These are phyloP conservation scores for Emmelina monodactyla DNA, from an alignment of 2,888 invertebrate species.

Conservation along the genomic window DNA sequence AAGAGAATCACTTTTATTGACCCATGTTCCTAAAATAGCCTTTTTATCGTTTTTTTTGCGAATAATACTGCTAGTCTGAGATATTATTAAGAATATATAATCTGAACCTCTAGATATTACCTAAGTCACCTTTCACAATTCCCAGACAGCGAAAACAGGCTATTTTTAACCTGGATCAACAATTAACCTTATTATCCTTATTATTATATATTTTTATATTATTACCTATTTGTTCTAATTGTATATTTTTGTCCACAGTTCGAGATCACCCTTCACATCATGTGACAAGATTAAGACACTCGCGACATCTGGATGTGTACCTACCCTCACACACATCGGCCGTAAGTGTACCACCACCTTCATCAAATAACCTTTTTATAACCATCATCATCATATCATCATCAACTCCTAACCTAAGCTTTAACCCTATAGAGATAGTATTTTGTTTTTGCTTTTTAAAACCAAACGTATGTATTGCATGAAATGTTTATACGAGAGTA, in stretches of 20 bases:
- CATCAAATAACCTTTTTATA: constrained; percentile 20
- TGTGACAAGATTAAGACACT: constrained; percentile 51
- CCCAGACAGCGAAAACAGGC: no score
- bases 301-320: constrained; percentile 44
- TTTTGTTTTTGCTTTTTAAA: neutral
- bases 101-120: no score
- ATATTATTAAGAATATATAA: no score
- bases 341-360: constrained; percentile 36
- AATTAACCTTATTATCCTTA: no score
- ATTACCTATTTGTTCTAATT: no score
- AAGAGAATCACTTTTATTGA: no score
- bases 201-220: no score
- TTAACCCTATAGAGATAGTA: neutral
- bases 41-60: no score
- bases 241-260: constrained; percentile 27
- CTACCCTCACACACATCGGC: constrained; percentile 37
- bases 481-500: neutral
- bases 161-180: no score
- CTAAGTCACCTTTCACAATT: no score
- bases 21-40: no score
- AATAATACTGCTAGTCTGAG: no score
- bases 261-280: constrained; percentile 48
- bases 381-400: constrained; percentile 23
- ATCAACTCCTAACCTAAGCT: constrained; percentile 39
- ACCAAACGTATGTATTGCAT: neutral